phyloP scores from a whole-genome alignment of 2,888 invertebrate genomes.

The Xestia ashworthii region DNA sequence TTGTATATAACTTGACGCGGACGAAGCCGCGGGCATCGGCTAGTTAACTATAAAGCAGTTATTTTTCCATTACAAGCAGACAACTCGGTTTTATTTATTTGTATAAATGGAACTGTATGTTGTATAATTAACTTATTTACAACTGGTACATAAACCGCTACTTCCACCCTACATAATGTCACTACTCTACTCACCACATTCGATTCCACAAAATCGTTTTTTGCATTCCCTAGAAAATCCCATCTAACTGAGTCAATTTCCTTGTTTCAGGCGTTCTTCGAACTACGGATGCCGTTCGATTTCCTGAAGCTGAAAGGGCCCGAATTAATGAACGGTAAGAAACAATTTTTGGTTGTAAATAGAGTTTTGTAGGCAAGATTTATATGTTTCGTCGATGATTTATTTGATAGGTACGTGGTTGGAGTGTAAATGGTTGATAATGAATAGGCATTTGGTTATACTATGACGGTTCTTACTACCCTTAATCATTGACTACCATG shows the following conservation, averaged over 20 bases:
- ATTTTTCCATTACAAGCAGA: no score
- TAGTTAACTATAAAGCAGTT: no score
- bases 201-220: constrained; percentile 31
- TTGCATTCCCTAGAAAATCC: constrained; percentile 34
- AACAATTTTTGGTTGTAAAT: constrained; percentile 55
- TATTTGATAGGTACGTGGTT: constrained; percentile 35
- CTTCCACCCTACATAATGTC: background rate
- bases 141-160: background rate
- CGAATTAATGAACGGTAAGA: constrained; percentile 65
- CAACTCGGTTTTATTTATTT: no score
- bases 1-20: no score
- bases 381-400: constrained; percentile 26
- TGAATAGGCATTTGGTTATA: background rate
- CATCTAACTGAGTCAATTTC: constrained; percentile 64
- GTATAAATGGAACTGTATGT: no score
- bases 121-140: background rate
- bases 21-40: no score
- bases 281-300: constrained; percentile 61
- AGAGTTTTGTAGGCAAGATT: constrained; percentile 34
- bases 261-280: constrained; percentile 67
- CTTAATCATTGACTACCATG: background rate
- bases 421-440: background rate
- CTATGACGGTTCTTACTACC: background rate
- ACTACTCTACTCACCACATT: constrained; percentile 19
- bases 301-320: constrained; percentile 59